phyloP scores from a whole-genome alignment of 2,113 vertebrate species.

The Mormoops blainvillei region DNA sequence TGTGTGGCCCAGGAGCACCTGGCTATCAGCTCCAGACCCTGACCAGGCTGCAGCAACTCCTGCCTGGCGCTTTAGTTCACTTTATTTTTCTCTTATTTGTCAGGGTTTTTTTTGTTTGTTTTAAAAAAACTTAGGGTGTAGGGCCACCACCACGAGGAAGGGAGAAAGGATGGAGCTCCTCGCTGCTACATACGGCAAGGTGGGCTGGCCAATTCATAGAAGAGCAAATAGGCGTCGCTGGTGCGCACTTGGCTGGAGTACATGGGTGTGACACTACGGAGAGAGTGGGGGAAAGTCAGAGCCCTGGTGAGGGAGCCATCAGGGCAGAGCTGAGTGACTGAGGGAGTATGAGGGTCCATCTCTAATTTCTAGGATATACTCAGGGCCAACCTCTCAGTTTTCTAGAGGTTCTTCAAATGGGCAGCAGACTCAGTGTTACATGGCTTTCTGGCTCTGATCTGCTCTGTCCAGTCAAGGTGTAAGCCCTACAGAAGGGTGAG shows the following conservation, averaged over 20 bases:
- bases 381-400: neutral
- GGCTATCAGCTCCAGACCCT: neutral
- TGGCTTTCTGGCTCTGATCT: neutral
- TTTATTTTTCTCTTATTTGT: slow-evolving; percentile 66
- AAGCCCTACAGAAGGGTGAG: neutral
- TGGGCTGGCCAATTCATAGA: slow-evolving; percentile 92
- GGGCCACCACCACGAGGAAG: slow-evolving; percentile 15
- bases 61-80: slow-evolving; percentile 63
- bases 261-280: slow-evolving; percentile 91
- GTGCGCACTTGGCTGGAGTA: slow-evolving; percentile 95
- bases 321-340: neutral
- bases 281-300: slow-evolving; percentile 6
- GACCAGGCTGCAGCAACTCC: slow-evolving; percentile 41
- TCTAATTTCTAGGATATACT: neutral
- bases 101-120: neutral
- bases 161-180: slow-evolving; percentile 13
- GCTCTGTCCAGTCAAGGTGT: neutral
- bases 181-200: slow-evolving; percentile 88
- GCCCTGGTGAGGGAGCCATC: accelerated
- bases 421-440: accelerated
- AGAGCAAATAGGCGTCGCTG: slow-evolving; percentile 96
- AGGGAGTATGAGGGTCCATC: accelerated
- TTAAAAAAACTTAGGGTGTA: slow-evolving; percentile 48
- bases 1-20: neutral
- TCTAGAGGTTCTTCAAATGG: neutral